These are phyloP conservation scores for Mesorhabditis spiculigera DNA, from an alignment of 2,888 invertebrate genomes.

Conservation along the genomic window DNA sequence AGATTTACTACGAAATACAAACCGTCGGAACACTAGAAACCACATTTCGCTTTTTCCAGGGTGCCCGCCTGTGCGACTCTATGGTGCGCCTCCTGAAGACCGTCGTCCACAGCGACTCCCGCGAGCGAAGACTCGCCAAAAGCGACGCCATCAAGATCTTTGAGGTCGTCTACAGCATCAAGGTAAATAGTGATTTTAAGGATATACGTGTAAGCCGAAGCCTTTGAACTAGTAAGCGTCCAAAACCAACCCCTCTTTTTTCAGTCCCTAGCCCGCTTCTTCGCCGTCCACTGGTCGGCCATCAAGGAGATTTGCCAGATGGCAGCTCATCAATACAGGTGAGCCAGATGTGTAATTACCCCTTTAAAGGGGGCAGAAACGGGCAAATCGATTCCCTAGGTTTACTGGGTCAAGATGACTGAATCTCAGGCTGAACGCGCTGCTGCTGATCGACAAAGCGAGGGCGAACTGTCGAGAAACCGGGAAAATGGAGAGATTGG, in stretches of 20 bases:
- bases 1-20: neutral
- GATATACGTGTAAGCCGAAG: too few relatives aligned
- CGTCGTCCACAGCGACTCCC: conserved; percentile 71
- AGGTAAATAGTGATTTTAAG: conserved; percentile 9
- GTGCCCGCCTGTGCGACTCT: conserved; percentile 71
- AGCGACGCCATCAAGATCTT: conserved; percentile 30
- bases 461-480: conserved; percentile 55
- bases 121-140: conserved; percentile 27
- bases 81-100: conserved; percentile 68
- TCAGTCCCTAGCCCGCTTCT: conserved; percentile 9
- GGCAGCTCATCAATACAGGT: conserved; percentile 17
- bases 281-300: conserved; percentile 15
- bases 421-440: conserved; percentile 13
- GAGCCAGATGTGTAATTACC: conserved; percentile 6
- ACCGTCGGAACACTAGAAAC: neutral
- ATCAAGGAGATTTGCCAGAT: conserved; percentile 15
- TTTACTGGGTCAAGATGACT: conserved; percentile 11
- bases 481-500: conserved; percentile 10
- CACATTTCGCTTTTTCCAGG: conserved; percentile 59
- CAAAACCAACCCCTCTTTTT: neutral
- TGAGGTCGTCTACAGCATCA: conserved; percentile 25
- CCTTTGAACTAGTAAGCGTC: too few relatives aligned
- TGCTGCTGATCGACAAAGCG: conserved; percentile 58
- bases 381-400: neutral
- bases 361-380: neutral